Conservation (phyloP, 2,888 invertebrate species). For the Xestia sexstrigata region DNA sequence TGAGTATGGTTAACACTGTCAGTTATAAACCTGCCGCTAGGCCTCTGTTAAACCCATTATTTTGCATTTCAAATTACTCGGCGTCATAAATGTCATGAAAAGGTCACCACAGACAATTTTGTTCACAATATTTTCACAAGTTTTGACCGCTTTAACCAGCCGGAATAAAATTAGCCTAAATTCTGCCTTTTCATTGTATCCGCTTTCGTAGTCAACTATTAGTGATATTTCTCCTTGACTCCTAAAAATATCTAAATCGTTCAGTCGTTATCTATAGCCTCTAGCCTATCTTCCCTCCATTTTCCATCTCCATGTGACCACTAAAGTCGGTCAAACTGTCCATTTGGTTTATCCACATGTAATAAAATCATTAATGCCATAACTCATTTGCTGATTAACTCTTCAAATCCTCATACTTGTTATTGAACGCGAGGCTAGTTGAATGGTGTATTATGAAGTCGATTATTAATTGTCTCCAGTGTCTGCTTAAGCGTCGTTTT, state of each 20-base stretch:
- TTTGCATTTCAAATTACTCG: constrained; percentile 8
- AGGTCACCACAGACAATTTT: constrained; percentile 3
- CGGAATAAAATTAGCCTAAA: no score
- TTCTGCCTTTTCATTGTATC: background rate
- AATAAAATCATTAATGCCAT: constrained; percentile 6
- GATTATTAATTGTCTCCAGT: background rate
- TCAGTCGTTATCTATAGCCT: constrained; percentile 26
- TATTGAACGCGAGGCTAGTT: background rate
- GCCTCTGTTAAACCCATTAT: background rate
- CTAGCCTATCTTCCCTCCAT: background rate
- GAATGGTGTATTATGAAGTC: background rate
- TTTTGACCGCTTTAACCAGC: background rate
- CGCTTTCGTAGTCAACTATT: background rate
- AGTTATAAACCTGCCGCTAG: background rate
- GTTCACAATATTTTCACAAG: background rate
- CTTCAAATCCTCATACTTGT: background rate
- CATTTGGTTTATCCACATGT: constrained; percentile 1
- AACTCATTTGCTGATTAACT: background rate
- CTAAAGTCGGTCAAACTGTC: constrained; percentile 7
- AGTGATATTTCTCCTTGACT: constrained; percentile 6
- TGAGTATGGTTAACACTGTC: constrained; percentile 13
- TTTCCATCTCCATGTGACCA: background rate
- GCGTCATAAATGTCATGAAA: background rate
- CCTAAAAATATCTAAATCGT: constrained; percentile 13
- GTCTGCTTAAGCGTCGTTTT: background rate